Evolutionary conservation across 30 jellyfish, hydroid and myxozoan species (phyloP).

Genomic region (Pelagia noctiluca): DNA sequence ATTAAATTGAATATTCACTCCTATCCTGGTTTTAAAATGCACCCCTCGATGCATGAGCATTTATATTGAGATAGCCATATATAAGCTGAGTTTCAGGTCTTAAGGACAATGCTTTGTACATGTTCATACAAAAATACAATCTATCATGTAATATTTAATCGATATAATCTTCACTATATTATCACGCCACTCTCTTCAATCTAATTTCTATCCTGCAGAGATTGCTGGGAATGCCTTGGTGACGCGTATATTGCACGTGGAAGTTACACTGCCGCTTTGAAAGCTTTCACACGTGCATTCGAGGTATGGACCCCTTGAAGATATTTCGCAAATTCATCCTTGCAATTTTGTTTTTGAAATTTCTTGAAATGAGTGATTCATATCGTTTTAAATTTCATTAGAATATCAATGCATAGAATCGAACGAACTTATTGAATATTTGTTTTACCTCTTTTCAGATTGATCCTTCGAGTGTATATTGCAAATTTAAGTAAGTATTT

Average conservation of each 20-base stretch:
- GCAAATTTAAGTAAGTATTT: conserved; percentile 74
- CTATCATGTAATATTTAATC: too few species aligned
- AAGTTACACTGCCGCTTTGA: conserved; percentile 88
- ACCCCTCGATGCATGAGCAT: too few species aligned
- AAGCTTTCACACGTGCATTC: conserved; percentile 74
- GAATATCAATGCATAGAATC: too few species aligned
- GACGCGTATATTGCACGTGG: conserved; percentile 95
- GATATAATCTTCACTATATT: too few species aligned
- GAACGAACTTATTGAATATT: not conserved
- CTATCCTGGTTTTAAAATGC: too few species aligned
- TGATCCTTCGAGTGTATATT: conserved; percentile 70
- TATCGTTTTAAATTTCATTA: not conserved
- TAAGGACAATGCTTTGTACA: too few species aligned
- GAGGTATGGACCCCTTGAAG: conserved; percentile 56
- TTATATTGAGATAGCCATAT: too few species aligned
- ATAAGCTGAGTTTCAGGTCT: too few species aligned
- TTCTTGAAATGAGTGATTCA: not conserved
- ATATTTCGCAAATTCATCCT: not conserved
- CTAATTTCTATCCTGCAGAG: conserved; percentile 49
- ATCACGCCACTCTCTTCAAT: not conserved
- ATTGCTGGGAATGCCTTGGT: conserved; percentile 92
- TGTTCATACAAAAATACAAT: too few species aligned
- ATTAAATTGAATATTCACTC: too few species aligned
- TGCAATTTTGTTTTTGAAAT: not conserved
- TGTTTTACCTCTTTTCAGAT: conserved; percentile 41